These are phyloP conservation scores for Onychorhynchus coronatus DNA, from an alignment of 2,113 vertebrate species.

Conservation along the genomic window DNA sequence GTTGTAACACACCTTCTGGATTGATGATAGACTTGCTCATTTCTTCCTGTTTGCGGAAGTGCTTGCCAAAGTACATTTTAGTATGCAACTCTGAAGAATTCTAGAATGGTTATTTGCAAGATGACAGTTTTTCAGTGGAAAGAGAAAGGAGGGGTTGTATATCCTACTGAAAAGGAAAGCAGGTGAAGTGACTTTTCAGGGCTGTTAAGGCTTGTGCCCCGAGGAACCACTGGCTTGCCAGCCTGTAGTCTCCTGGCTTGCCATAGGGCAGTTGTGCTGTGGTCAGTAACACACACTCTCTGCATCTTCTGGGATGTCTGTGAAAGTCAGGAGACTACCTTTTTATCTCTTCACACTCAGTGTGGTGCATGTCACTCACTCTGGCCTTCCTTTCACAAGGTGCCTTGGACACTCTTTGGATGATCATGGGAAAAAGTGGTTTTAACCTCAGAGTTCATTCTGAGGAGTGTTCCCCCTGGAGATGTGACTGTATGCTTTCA, in stretches of 20 bases:
- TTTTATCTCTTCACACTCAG: neutral
- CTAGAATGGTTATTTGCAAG: neutral
- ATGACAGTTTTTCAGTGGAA: neutral
- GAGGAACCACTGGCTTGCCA: fast-evolving
- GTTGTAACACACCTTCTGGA: neutral
- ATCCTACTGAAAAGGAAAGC: neutral
- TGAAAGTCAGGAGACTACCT: neutral
- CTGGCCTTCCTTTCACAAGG: neutral
- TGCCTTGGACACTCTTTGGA: neutral
- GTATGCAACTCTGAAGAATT: neutral
- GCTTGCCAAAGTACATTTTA: neutral
- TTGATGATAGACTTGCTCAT: neutral
- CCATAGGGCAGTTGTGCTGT: fast-evolving
- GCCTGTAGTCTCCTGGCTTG: neutral
- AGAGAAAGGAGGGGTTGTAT: neutral
- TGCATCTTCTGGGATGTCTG: neutral
- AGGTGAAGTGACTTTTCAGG: neutral
- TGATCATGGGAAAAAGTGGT: neutral
- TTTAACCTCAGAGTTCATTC: neutral
- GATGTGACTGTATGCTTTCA: neutral
- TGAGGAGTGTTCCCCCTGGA: neutral
- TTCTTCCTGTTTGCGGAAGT: neutral
- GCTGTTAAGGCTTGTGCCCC: fast-evolving
- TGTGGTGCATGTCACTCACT: neutral
- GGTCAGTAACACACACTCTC: neutral